phyloP scores from a whole-genome alignment of 2,797 vertebrate species.

The Enteromius paludinosus region DNA sequence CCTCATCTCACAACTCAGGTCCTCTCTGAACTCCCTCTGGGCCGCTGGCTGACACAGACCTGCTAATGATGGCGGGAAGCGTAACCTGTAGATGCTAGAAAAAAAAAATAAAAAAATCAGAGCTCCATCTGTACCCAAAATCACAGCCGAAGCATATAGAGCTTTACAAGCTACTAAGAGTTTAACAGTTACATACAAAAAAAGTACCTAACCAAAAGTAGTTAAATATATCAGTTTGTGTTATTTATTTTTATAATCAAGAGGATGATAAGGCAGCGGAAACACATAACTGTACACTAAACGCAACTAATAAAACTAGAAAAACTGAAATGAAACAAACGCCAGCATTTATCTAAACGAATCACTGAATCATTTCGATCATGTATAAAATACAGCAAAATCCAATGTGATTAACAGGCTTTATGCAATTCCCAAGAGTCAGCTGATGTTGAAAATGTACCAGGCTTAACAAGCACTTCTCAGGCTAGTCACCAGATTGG shows the following conservation, averaged over 20 bases:
- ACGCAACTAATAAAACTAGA: not conserved
- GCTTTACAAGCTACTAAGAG: not conserved
- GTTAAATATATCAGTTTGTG: not conserved
- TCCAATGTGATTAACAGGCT: not conserved
- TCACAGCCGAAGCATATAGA: not conserved
- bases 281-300: too few relatives aligned
- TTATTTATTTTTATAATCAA: not conserved
- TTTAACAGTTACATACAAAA: not conserved
- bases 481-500: not conserved
- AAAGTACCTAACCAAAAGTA: not conserved
- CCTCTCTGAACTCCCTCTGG: slow-evolving; percentile 58
- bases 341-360: not conserved
- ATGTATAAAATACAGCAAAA: not conserved
- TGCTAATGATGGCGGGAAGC: slow-evolving; percentile 42
- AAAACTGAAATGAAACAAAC: not conserved
- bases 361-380: not conserved
- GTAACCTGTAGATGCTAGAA: slow-evolving; percentile 34
- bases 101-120: accelerated
- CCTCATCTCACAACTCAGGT: slow-evolving; percentile 56
- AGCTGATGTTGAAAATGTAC: not conserved
- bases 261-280: not conserved
- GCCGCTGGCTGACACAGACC: slow-evolving; percentile 45
- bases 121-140: slow-evolving; percentile 26
- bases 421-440: not conserved
- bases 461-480: not conserved